Base-by-base conservation (phyloP, 1,140 invertebrate genomes). In the Temnothorax nylanderi region DNA sequence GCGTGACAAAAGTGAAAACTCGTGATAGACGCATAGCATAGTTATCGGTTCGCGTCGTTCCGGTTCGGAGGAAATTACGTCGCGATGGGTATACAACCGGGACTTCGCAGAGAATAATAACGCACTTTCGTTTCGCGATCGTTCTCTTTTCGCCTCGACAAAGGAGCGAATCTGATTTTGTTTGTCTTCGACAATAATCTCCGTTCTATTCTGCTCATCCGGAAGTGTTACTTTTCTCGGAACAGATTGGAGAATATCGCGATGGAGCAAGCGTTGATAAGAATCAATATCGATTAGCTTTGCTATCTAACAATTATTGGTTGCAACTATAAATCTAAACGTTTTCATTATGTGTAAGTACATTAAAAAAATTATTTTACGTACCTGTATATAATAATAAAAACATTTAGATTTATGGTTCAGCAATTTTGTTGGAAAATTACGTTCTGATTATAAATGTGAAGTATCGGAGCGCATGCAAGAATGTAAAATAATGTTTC, bases 1-100 rank as follows among this genome's bases (percentile, higher is more conserved):
- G 54, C 74, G 44, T 80, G 32, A 65, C 32, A 80, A 80, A 51
- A 37, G 44, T 80, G 62, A 65, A 67, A 80, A 51, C 18, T 51
- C 37, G 26, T 64, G 64, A 47, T 47, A 34, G 41, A 60, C 74
- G 16, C 37, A 26, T 32, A 67, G 32, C 18, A 26, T 67, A 26
- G 26, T 26, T 65, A 80, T 80, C 32, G 44, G 21, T 51, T 80
- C 47, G 60, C 16, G 32, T 65, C 60, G 44, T 65, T 65, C 7
- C 60, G 32, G 26, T 64, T 65, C 41, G 18, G 18, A 65, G 60
- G 26, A 65, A 64, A 34, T 78, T 49, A 78, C 16, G 11, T 64
- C 26, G 74, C 37, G 71, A 74, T 51, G 37, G 21, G n/a, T 58
- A 60, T n/a, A 32, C 26, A 13, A 16, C 54, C 7, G 47, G 18